Evolutionary conservation across 53 echinoderm and acorn worm genomes (phyloP).

Genomic region (Actinopyga echinites): DNA sequence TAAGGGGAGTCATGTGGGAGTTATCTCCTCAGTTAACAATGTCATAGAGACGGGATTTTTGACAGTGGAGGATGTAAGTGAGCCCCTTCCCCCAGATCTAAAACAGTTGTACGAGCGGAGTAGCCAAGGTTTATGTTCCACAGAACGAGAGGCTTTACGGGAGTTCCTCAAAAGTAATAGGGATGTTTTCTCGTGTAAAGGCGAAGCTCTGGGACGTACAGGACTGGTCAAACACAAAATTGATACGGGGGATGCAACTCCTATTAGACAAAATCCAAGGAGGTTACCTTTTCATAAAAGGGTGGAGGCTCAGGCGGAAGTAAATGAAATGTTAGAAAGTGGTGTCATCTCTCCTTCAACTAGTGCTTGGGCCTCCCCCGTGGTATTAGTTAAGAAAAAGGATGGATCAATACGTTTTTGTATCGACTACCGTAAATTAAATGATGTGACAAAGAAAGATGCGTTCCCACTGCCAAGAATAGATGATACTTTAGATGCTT

Average conservation of each 20-base stretch:
- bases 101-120: neutral
- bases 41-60: neutral
- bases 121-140: neutral
- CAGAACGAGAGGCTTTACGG: neutral
- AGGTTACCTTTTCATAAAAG: constrained; percentile 4
- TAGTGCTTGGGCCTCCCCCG: constrained; percentile 32
- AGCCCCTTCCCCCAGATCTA: neutral
- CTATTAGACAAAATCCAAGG: constrained; percentile 40
- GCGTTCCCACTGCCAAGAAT: constrained; percentile 49
- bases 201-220: neutral
- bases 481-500: constrained; percentile 34
- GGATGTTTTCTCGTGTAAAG: neutral
- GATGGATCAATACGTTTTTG: constrained; percentile 47
- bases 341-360: constrained; percentile 33
- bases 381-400: constrained; percentile 43
- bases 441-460: constrained; percentile 45
- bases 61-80: neutral
- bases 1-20: neutral
- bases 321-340: constrained; percentile 7
- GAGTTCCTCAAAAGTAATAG: neutral
- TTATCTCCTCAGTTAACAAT: neutral
- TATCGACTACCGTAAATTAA: constrained; percentile 48
- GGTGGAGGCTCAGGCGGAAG: neutral
- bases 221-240: constrained; percentile 29
- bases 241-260: constrained; percentile 7